Percentiles rank a stretch among this genome's conserved stretches.
phyloP scores from a whole-genome alignment of 23 tunicate species.

The Styela clava region DNA sequence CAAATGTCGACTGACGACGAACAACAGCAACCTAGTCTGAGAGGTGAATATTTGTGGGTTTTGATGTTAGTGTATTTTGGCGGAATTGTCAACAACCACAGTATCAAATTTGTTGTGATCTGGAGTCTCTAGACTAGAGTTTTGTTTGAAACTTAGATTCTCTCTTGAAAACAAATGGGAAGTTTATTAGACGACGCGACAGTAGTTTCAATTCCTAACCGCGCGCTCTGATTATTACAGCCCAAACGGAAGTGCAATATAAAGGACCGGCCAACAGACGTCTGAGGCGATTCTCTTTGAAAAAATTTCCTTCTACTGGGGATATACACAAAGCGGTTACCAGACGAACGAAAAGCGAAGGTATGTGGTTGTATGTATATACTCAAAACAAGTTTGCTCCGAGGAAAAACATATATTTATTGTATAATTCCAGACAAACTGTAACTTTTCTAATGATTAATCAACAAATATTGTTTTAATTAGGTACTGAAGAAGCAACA shows the following conservation, averaged over 20 bases:
- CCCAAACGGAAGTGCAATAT: neutral
- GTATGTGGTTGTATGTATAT: too few relatives aligned
- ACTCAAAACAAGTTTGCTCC: too few relatives aligned
- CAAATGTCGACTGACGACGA: neutral
- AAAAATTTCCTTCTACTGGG: conserved; percentile 30
- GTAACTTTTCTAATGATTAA: too few relatives aligned
- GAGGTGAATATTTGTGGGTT: neutral
- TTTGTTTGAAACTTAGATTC: too few relatives aligned
- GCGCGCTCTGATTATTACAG: neutral
- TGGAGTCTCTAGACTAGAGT: too few relatives aligned
- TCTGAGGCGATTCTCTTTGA: conserved; percentile 18
- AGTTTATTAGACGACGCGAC: neutral
- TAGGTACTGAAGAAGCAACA: neutral
- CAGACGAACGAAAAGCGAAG: conserved; percentile 17
- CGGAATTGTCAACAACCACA: too few relatives aligned
- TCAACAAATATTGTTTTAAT: too few relatives aligned
- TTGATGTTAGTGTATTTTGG: neutral
- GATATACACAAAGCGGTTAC: conserved; percentile 27
- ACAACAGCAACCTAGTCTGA: neutral
- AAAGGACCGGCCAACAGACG: conserved; percentile 26
- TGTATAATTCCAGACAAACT: too few relatives aligned
- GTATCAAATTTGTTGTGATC: too few relatives aligned
- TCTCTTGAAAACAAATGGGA: neutral
- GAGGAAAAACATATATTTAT: too few relatives aligned
- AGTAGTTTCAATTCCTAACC: neutral